A percentile compares a stretch with the other conserved stretches of the same genome.
Conservation (phyloP, 1,140 invertebrate genomes). For the Sminthurinus signatus region DNA sequence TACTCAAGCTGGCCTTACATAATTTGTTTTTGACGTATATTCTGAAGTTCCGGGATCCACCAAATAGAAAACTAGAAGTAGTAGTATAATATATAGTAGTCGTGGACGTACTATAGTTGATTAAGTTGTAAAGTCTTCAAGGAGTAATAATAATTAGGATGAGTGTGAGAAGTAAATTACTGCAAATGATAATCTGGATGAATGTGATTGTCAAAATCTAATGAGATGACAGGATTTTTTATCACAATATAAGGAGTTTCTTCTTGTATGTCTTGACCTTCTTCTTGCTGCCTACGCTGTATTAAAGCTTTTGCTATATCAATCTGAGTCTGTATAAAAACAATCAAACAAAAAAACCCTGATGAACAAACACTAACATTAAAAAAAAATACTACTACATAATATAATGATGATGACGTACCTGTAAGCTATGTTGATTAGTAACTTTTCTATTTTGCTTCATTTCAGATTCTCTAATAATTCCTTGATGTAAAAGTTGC, state of each 20-base stretch:
- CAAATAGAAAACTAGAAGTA: no score
- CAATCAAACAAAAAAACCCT: no score
- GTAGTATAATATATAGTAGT: no score
- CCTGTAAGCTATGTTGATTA: not conserved
- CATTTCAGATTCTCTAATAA: not conserved
- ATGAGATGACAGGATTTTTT: not conserved
- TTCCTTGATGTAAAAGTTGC: constrained; percentile 2
- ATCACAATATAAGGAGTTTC: not conserved
- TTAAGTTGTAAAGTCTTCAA: not conserved
- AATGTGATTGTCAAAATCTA: no score
- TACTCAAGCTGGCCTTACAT: no score
- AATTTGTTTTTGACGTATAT: no score
- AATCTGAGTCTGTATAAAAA: constrained; percentile 10
- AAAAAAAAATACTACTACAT: no score
- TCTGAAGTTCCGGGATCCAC: no score
- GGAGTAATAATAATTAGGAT: not conserved
- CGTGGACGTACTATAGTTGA: no score
- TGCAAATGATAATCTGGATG: no score
- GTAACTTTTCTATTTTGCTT: not conserved
- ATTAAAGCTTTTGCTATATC: not conserved
- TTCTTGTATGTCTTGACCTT: not conserved
- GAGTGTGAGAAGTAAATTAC: not conserved
- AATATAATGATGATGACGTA: no score
- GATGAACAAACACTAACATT: no score
- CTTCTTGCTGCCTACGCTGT: constrained; percentile 4